phyloP scores from a whole-genome alignment of 2,888 invertebrate genomes.

The Troides aeacus region DNA sequence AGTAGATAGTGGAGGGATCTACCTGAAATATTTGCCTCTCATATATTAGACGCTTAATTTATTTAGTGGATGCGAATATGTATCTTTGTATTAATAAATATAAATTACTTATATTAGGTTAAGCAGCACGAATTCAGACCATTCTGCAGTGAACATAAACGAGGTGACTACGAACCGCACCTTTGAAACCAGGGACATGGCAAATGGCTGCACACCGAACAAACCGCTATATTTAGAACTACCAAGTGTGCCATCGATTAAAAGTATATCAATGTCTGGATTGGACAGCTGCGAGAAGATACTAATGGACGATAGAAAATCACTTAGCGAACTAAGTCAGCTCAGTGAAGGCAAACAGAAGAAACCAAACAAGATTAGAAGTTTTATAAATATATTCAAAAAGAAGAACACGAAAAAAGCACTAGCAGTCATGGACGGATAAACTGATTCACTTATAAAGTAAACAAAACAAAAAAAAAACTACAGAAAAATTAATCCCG shows the following conservation, averaged over 20 bases:
- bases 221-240: constrained; percentile 36
- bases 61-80: no score
- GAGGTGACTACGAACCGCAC: constrained; percentile 35
- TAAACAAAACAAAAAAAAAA: no score
- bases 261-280: constrained; percentile 40
- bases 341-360: constrained; percentile 36
- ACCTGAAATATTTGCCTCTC: no score
- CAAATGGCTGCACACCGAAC: constrained; percentile 32
- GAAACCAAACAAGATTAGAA: constrained; percentile 27
- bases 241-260: constrained; percentile 34
- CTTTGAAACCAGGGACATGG: constrained; percentile 27
- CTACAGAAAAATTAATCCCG: no score
- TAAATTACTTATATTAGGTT: constrained; percentile 11
- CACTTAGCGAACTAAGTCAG: constrained; percentile 40
- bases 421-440: constrained; percentile 1
- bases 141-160: constrained; percentile 46
- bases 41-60: no score
- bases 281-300: constrained; percentile 34
- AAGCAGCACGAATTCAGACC: constrained; percentile 31
- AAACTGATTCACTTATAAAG: neutral
- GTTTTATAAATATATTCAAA: constrained; percentile 15
- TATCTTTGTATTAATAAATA: no score
- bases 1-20: no score
- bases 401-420: constrained; percentile 21
- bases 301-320: constrained; percentile 39